Percentiles rank a stretch among this genome's conserved stretches.
Evolutionary conservation across 1,140 invertebrate species (phyloP).

Genomic region (Drosophila pectinifera): DNA sequence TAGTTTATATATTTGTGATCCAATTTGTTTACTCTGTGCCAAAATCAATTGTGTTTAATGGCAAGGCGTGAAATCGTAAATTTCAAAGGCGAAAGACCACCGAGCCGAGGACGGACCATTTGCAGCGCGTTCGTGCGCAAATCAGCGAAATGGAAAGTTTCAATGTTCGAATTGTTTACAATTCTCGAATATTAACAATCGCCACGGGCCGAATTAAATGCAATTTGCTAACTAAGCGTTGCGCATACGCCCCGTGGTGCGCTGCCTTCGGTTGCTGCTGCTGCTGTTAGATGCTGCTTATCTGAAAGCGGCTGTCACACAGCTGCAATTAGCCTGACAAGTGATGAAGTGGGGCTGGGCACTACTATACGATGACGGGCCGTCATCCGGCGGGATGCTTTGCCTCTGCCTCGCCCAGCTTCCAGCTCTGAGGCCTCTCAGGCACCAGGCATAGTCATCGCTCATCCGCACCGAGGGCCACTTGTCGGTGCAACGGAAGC

Average conservation of each 20-base stretch:
- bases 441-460: constrained; percentile 25
- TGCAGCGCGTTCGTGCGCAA: constrained; percentile 47
- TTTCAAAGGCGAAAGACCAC: constrained; percentile 31
- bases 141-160: constrained; percentile 21
- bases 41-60: constrained; percentile 74
- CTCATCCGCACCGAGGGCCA: constrained; percentile 57
- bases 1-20: constrained; percentile 23
- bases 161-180: constrained; percentile 53
- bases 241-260: constrained; percentile 49
- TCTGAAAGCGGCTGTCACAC: constrained; percentile 43
- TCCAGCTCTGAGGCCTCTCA: neutral
- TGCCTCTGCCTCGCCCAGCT: constrained; percentile 3
- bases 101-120: constrained; percentile 2
- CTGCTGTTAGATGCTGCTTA: constrained; percentile 40
- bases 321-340: constrained; percentile 73
- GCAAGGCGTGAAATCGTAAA: constrained; percentile 63
- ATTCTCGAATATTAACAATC: constrained; percentile 25
- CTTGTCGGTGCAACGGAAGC: constrained; percentile 51
- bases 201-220: constrained; percentile 28
- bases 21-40: constrained; percentile 47
- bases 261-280: too few relatives aligned
- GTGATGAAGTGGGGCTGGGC: constrained; percentile 60
- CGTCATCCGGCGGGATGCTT: constrained; percentile 59
- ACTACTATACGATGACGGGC: constrained; percentile 39
- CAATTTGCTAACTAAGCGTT: constrained; percentile 46